Conservation (phyloP, 2,797 vertebrate genomes). For the Danio jaintianensis region DNA sequence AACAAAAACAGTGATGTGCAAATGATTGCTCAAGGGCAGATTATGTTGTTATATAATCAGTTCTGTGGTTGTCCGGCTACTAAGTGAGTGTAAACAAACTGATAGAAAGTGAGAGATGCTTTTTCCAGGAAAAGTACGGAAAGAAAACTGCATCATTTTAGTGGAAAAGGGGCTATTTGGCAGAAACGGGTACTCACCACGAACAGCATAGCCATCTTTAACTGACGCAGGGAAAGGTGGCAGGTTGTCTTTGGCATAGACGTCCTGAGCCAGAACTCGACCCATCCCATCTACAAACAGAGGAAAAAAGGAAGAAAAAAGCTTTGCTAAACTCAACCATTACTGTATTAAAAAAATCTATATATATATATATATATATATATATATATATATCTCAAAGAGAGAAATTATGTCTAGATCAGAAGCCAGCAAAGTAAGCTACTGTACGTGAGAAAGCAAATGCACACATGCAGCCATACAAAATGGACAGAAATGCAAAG, state of each 20-base stretch:
- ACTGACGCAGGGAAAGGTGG: constrained; percentile 97
- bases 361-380: background rate
- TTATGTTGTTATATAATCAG: background rate
- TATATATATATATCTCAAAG: background rate
- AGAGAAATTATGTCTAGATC: background rate
- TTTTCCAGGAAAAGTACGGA: background rate
- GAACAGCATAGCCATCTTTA: constrained; percentile 97
- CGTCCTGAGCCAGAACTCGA: constrained; percentile 97
- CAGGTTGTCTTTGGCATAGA: constrained; percentile 99
- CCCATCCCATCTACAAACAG: constrained; percentile 90
- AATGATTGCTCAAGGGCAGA: background rate
- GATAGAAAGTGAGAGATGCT: background rate
- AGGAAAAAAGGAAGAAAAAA: constrained; percentile 33
- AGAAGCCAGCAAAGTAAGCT: background rate
- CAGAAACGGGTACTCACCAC: constrained; percentile 81
- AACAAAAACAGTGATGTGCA: background rate
- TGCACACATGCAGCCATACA: constrained; percentile 16
- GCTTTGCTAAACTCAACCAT: background rate
- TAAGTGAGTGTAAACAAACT: background rate
- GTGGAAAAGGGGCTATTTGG: background rate
- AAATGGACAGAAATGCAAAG: background rate
- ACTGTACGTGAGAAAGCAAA: constrained; percentile 6
- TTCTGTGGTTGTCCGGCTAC: background rate
- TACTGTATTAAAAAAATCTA: background rate
- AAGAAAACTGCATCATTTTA: background rate